Evolutionary conservation across 2,113 vertebrate genomes (phyloP), one percentile per base, ranked within the genome.

Genomic region (Peromyscus polionotus): DNA sequence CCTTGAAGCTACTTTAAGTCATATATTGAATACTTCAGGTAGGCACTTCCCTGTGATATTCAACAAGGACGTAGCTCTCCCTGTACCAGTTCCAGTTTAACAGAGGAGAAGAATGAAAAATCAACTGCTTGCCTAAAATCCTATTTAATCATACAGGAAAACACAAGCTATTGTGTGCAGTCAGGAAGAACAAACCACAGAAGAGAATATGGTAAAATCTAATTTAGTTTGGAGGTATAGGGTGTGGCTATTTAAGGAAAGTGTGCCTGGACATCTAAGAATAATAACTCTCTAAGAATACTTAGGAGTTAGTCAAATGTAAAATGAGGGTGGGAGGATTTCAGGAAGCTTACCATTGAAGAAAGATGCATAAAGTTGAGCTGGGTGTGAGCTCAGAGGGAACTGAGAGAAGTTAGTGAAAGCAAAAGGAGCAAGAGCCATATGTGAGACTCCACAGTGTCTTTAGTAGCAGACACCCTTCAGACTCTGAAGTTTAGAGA

Each of bases 271-370:
- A 8, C 67, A 80, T 59, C 5, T 39, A 72, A 72, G 70, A 39
- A 72, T 72, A 39, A 72, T 72, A 72, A 8, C 36, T 48, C 63
- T 42, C 51, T 77, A 54, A 84, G 33, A 96, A 63, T 88, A n/a
- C 73, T 14, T 90, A 90, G 48, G 8, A 90, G 17, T 91, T 91
- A 83, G 22, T 91, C 36, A 93, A 81, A 84, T 45, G 42, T 57
- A 54, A 90, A 95, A 70, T 6, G 8, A 1, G 20, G 7, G 39
- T 1, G 57, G 80, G 20, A 88, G 36, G 51, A 59, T 67, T 68
- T n/a, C 26, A 39, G 68, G n/a, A 54, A 54, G 3, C 61, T 67
- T 76, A 24, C 13, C 54, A 26, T 7, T 94, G 67, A 86, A 89
- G 4, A 61, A 91, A 45, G 36, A 51, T 28, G n/a, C 26, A n/a